A percentile compares a stretch with the other conserved stretches of the same genome.
phyloP scores from a whole-genome alignment of 2,888 invertebrate genomes.

The Oegoconia quadripuncta region DNA sequence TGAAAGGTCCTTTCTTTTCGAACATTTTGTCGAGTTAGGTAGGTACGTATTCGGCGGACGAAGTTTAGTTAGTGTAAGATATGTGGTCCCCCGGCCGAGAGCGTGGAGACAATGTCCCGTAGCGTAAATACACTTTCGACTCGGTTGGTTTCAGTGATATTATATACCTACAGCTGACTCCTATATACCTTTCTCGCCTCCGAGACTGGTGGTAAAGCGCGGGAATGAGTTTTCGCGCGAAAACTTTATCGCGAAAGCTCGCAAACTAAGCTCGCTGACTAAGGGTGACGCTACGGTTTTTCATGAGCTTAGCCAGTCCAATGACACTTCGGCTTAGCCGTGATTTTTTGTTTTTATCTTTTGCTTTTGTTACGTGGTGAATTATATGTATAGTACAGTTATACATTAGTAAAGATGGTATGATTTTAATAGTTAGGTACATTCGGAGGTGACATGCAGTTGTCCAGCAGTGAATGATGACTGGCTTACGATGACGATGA shows the following conservation, averaged over 20 bases:
- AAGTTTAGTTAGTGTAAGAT: constrained; percentile 12
- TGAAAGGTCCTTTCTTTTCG: too few species aligned
- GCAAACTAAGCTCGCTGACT: constrained; percentile 29
- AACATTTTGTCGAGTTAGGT: too few species aligned
- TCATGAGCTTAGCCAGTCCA: constrained; percentile 43
- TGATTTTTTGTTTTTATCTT: constrained; percentile 20
- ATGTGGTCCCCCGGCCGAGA: constrained; percentile 38
- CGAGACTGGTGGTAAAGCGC: constrained; percentile 64
- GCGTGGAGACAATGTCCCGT: constrained; percentile 45
- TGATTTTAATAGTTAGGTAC: background rate
- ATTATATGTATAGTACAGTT: background rate
- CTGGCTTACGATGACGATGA: too few species aligned
- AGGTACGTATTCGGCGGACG: too few species aligned
- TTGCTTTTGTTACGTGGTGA: background rate
- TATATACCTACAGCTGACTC: constrained; percentile 37
- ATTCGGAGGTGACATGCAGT: background rate
- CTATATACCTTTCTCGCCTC: constrained; percentile 46
- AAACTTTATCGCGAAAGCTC: constrained; percentile 62
- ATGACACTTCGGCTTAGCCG: constrained; percentile 27
- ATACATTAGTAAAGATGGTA: too few species aligned
- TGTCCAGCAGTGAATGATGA: too few species aligned
- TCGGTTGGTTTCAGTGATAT: constrained; percentile 49
- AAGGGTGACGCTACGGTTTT: constrained; percentile 42
- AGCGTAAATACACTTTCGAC: constrained; percentile 17
- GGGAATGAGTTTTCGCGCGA: constrained; percentile 72